Evolutionary conservation across 2,113 vertebrate genomes (phyloP), one percentile per base, ranked within the genome.

Genomic region (Reinhardtius hippoglossoides): DNA sequence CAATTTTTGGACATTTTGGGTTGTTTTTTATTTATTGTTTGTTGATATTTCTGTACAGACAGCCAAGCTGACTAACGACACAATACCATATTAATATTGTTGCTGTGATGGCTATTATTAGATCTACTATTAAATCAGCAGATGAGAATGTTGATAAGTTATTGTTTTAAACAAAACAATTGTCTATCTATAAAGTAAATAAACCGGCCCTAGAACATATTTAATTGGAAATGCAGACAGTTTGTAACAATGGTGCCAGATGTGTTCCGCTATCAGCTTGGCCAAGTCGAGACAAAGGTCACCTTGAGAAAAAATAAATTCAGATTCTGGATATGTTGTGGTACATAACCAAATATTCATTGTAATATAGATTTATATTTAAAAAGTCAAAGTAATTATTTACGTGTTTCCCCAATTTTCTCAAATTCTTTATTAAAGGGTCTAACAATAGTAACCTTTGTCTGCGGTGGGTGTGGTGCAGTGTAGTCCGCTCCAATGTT

Each of bases 131-230:
- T 12, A 77, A 26, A 57, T 69, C 60, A 67, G 8, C 31, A 31
- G 15, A 82, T 81, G 23, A 50, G 31, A 31, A 31, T 1, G 26
- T 20, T 20, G 76, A 78, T 71, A 31, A 18, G 52, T 67, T 42
- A 85, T 88, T 84, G 72, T 87, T 81, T 31, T 21, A 37, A 59
- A 44, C 2, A 13, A 74, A 72, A 66, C 82, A 89, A 80, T 78
- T 13, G 15, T 16, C 52, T 23, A 20, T 4, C 9, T 14, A 21
- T 66, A 24, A 21, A 21, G 58, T 27, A 64, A 52, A 67, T 23
- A 23, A 67, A 55, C 26, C 46, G 2, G 40, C 3, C 31, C 13
- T 40, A 12, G 27, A 70, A 52, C 8, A 77, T 16, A 0, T 20
- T 66, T 63, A 37, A 86, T n/a, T 74, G 9, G 31, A 84, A 85